Evolutionary conservation across 53 echinoderm and acorn worm species (phyloP).

Genomic region (Crossaster papposus): DNA sequence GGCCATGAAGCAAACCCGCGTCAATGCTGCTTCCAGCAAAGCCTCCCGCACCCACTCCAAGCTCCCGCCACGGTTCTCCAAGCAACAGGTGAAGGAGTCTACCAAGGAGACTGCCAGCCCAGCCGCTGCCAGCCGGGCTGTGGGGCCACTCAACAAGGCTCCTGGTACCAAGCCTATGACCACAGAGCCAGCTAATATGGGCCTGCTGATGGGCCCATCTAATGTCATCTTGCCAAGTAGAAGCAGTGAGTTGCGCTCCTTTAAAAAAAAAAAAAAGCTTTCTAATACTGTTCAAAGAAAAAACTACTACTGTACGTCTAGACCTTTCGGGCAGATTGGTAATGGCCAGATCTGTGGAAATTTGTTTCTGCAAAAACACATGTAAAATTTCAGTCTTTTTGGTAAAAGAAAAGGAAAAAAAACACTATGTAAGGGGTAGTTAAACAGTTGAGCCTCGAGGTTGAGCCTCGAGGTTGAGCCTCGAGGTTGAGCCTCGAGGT

Average conservation of each 20-base stretch:
- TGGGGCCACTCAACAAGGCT: constrained; percentile 77
- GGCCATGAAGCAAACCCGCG: constrained; percentile 81
- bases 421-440: too few relatives aligned
- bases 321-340: neutral
- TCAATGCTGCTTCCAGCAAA: constrained; percentile 70
- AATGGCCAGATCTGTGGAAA: too few relatives aligned
- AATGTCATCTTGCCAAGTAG: constrained; percentile 55
- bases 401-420: neutral
- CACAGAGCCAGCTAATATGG: constrained; percentile 56
- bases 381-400: neutral
- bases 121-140: constrained; percentile 49
- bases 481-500: too few relatives aligned
- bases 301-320: neutral
- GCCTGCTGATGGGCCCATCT: constrained; percentile 47
- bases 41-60: constrained; percentile 57
- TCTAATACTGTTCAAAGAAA: neutral
- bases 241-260: constrained; percentile 18
- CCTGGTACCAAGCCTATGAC: constrained; percentile 79
- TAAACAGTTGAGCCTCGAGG: too few relatives aligned
- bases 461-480: too few relatives aligned
- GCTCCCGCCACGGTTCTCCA: constrained; percentile 75
- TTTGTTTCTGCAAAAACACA: too few relatives aligned
- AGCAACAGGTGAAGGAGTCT: constrained; percentile 46
- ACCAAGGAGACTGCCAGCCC: constrained; percentile 44
- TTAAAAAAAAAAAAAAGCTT: too few relatives aligned